Evolutionary conservation across 1,140 invertebrate genomes (phyloP).

Genomic region (Macrocentrus cingulum): DNA sequence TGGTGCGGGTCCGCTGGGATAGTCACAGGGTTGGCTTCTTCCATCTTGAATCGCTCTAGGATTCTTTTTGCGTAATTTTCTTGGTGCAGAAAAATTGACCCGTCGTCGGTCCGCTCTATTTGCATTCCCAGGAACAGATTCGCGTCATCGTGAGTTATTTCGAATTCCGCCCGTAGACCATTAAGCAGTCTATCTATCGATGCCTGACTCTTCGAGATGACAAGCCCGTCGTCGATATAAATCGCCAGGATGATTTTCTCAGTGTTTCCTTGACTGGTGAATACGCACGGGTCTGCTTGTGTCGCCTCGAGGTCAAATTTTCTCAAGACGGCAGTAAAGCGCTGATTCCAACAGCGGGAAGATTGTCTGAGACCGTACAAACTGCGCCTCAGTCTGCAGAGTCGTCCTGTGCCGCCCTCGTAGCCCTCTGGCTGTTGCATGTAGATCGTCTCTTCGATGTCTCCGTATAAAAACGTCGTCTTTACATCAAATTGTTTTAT

Average conservation of each 20-base stretch:
- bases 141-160: conserved; percentile 22
- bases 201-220: conserved; percentile 11
- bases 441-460: conserved; percentile 20
- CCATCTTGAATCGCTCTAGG: conserved; percentile 19
- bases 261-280: neutral
- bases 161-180: neutral
- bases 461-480: conserved; percentile 23
- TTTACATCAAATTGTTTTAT: conserved; percentile 31
- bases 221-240: conserved; percentile 18
- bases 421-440: conserved; percentile 38
- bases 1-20: conserved; percentile 19
- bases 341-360: conserved; percentile 40
- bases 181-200: conserved; percentile 2
- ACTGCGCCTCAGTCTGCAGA: no score
- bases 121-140: conserved; percentile 19
- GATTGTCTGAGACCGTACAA: conserved; percentile 47
- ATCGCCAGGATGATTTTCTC: conserved; percentile 9
- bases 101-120: conserved; percentile 12
- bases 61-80: conserved; percentile 12
- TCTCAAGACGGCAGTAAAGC: conserved; percentile 33
- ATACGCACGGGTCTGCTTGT: conserved; percentile 35
- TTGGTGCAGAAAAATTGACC: conserved; percentile 23
- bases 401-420: neutral
- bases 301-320: conserved; percentile 30
- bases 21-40: conserved; percentile 10